A percentile compares a stretch with the other conserved stretches of the same genome.
Conservation (phyloP, 1,140 invertebrate species). For the Mesaphorura yosii region DNA sequence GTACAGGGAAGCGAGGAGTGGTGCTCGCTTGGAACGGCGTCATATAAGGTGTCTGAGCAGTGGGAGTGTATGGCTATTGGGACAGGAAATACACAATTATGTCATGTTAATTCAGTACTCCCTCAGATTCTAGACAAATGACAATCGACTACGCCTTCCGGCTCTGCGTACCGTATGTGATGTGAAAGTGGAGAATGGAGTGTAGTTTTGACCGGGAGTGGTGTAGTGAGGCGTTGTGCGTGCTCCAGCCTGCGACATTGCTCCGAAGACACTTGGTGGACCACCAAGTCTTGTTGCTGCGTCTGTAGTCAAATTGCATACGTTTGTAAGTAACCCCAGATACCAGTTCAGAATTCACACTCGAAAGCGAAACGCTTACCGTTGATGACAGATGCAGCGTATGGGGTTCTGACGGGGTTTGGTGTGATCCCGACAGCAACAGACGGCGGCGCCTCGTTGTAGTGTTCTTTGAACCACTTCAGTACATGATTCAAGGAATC, state of each 20-base stretch:
- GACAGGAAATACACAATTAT: slow-evolving; percentile 1
- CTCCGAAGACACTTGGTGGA: slow-evolving; percentile 21
- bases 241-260: slow-evolving; percentile 8
- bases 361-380: slow-evolving; percentile 8
- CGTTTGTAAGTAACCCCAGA: too few species aligned
- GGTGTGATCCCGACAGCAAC: slow-evolving; percentile 24
- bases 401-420: slow-evolving; percentile 24
- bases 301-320: slow-evolving; percentile 11
- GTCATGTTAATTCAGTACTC: background rate
- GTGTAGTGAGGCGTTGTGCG: slow-evolving; percentile 24
- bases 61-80: slow-evolving; percentile 69
- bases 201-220: slow-evolving; percentile 31
- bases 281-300: slow-evolving; percentile 19
- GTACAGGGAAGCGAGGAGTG: slow-evolving; percentile 47
- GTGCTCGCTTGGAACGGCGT: slow-evolving; percentile 53
- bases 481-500: slow-evolving; percentile 69
- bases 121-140: slow-evolving; percentile 12
- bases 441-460: slow-evolving; percentile 58
- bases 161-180: slow-evolving; percentile 33
- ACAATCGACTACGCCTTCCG: slow-evolving; percentile 1
- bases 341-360: background rate
- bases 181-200: slow-evolving; percentile 33
- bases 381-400: slow-evolving; percentile 10
- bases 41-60: slow-evolving; percentile 80
- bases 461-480: slow-evolving; percentile 97